These are phyloP conservation scores for Epiblema foenella DNA, from an alignment of 2,888 invertebrate genomes.

Conservation along the genomic window DNA sequence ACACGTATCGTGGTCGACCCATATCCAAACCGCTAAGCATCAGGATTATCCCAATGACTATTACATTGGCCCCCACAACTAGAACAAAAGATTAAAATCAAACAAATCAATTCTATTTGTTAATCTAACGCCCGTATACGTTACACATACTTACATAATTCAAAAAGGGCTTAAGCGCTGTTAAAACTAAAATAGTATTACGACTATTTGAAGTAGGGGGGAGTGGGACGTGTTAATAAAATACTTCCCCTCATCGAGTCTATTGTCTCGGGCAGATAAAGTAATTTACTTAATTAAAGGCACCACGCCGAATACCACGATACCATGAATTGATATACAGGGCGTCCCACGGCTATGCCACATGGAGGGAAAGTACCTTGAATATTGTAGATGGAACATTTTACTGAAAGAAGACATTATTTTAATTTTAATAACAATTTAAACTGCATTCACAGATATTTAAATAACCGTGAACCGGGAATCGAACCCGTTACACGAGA, in stretches of 20 bases:
- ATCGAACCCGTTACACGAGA: too few species aligned
- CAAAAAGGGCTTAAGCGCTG: constrained; percentile 64
- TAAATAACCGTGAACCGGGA: too few species aligned
- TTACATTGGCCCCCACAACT: constrained; percentile 48
- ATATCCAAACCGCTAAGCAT: constrained; percentile 6
- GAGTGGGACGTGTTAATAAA: constrained; percentile 47
- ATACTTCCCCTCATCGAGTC: constrained; percentile 67
- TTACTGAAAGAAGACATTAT: too few species aligned
- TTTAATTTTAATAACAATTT: too few species aligned
- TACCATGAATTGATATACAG: constrained; percentile 68
- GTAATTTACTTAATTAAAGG: constrained; percentile 84
- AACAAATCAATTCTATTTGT: constrained; percentile 82
- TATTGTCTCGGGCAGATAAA: constrained; percentile 81
- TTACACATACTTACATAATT: constrained; percentile 56
- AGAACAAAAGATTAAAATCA: constrained; percentile 70
- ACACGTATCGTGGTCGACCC: constrained; percentile 5
- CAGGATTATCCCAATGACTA: constrained; percentile 22
- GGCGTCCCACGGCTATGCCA: too few species aligned
- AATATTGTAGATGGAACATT: too few species aligned
- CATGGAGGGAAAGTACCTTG: too few species aligned
- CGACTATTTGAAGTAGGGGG: not conserved
- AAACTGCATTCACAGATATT: too few species aligned
- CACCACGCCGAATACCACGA: constrained; percentile 53
- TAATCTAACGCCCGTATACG: constrained; percentile 79
- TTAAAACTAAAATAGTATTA: constrained; percentile 57